phyloP scores from a whole-genome alignment of 2,113 vertebrate species.

The Lonchura striata region DNA sequence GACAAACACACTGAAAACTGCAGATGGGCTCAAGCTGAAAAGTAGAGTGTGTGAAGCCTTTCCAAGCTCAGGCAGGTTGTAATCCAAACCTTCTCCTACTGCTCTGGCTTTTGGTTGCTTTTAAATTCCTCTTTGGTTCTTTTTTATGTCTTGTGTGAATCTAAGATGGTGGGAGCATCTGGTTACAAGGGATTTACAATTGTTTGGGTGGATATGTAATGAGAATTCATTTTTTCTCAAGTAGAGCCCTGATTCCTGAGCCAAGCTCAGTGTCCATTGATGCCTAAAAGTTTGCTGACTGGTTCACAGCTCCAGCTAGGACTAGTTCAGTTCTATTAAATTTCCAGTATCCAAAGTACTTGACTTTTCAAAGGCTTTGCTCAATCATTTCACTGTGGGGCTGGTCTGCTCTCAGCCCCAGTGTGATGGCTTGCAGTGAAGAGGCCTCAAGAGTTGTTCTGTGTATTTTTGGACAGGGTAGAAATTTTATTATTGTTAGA shows the following conservation, averaged over 20 bases:
- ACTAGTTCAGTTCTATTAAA: not conserved
- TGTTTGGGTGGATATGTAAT: not conserved
- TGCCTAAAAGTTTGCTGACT: not conserved
- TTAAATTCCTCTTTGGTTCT: not conserved
- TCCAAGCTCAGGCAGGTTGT: not conserved
- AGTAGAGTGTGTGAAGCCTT: not conserved
- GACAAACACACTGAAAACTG: not conserved
- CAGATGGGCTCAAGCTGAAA: not conserved
- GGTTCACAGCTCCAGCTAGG: not conserved
- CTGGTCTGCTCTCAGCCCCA: not conserved
- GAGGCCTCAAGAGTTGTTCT: not conserved
- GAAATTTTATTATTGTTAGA: not conserved
- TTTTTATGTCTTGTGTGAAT: not conserved
- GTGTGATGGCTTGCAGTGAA: not conserved
- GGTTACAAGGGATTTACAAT: not conserved
- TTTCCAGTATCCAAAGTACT: not conserved
- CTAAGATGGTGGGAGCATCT: not conserved
- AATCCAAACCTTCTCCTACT: not conserved
- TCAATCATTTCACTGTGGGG: not conserved
- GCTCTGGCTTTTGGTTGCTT: not conserved
- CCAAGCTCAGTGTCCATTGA: not conserved
- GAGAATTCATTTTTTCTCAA: not conserved
- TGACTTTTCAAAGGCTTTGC: not conserved
- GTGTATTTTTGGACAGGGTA: not conserved
- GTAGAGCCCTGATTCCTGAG: not conserved